Conservation (phyloP, 2,888 invertebrate species). For the Oxytorus armatus region DNA sequence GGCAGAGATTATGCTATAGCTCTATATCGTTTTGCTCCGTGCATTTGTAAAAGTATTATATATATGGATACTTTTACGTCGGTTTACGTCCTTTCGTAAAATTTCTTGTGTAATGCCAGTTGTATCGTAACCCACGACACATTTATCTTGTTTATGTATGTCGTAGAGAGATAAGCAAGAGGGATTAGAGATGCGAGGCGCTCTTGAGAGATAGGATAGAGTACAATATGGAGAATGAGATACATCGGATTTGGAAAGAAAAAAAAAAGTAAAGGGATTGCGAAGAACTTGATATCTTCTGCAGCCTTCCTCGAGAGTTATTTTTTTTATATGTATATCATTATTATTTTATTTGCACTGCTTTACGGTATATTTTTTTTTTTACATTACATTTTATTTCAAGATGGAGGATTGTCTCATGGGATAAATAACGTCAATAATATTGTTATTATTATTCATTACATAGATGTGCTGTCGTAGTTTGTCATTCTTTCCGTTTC, state of each 20-base stretch:
- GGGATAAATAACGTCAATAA: too few species aligned
- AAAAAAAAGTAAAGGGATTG: neutral
- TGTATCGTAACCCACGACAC: conserved; percentile 11
- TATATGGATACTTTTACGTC: conserved; percentile 24
- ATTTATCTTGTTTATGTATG: conserved; percentile 9
- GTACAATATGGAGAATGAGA: conserved; percentile 4
- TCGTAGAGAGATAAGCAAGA: conserved; percentile 16
- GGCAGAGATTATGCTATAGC: conserved; percentile 5
- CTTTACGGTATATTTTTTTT: neutral
- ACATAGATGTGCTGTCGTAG: too few species aligned
- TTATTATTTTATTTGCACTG: neutral
- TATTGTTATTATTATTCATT: too few species aligned
- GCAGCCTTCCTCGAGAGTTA: neutral
- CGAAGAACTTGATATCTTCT: neutral
- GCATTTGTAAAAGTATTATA: neutral
- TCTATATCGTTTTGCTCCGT: conserved; percentile 20
- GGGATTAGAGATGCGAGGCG: conserved; percentile 8
- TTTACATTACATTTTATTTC: neutral
- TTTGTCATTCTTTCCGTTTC: neutral
- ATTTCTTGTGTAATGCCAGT: conserved; percentile 33
- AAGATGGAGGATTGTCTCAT: too few species aligned
- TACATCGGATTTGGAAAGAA: neutral
- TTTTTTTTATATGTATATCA: neutral
- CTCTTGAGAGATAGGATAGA: conserved; percentile 7
- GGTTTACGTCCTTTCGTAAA: conserved; percentile 32